Conservation (phyloP, 1,140 invertebrate genomes). For the Caenorhabditis latens region DNA sequence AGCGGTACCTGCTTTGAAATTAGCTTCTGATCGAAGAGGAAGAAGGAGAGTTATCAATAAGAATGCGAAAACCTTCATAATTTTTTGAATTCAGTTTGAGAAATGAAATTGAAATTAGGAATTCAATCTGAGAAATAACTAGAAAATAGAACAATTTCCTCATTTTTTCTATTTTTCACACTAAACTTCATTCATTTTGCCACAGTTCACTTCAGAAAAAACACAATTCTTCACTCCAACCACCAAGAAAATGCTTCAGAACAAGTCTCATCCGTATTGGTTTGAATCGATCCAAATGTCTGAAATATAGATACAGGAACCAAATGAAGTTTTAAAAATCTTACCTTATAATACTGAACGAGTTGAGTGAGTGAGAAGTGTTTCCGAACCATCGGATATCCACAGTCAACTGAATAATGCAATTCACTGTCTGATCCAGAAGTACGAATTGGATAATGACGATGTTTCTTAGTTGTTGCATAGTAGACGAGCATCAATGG, state of each 20-base stretch:
- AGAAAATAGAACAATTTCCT: too few species aligned
- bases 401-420: slow-evolving; percentile 20
- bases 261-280: background rate
- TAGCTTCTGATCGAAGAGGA: background rate
- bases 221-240: background rate
- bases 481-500: slow-evolving; percentile 17
- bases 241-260: slow-evolving; percentile 29
- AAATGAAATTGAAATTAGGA: too few species aligned
- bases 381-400: slow-evolving; percentile 23
- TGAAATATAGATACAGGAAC: background rate
- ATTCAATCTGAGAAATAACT: too few species aligned
- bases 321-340: background rate
- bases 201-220: too few species aligned
- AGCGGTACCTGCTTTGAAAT: background rate
- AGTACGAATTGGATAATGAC: background rate
- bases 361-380: slow-evolving; percentile 28
- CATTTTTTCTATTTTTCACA: too few species aligned
- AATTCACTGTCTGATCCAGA: background rate
- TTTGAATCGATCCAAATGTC: slow-evolving; percentile 29
- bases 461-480: slow-evolving; percentile 1
- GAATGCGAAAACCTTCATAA: background rate
- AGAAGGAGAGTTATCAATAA: too few species aligned
- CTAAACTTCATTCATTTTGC: too few species aligned
- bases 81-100: too few species aligned
- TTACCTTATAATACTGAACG: slow-evolving; percentile 35